Evolutionary conservation across 2,113 vertebrate species (phyloP).

Genomic region (Gallinago jamesoni): DNA sequence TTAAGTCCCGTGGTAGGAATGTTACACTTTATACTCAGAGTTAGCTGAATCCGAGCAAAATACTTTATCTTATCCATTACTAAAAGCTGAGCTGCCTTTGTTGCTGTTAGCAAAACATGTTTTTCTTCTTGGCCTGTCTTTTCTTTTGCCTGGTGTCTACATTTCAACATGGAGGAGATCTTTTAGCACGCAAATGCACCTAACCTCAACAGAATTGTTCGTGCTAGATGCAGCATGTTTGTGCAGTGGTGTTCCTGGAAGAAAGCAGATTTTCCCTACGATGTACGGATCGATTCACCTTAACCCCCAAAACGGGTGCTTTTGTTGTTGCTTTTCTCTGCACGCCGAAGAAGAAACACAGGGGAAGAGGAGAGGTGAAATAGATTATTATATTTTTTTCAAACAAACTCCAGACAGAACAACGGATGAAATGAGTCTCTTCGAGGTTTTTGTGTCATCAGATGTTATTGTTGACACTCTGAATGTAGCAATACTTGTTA

Average conservation of each 20-base stretch:
- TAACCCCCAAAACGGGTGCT: background rate
- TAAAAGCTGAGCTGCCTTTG: background rate
- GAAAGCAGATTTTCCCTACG: background rate
- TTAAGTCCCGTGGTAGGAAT: background rate
- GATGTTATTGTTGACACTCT: constrained; percentile 54
- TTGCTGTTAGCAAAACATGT: background rate
- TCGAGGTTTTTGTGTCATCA: constrained; percentile 32
- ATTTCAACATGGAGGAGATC: background rate
- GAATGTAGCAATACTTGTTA: constrained; percentile 50
- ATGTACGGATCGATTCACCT: background rate
- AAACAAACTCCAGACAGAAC: background rate
- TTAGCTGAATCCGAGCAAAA: background rate
- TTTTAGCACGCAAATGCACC: background rate
- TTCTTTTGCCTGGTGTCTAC: background rate
- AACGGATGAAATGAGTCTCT: background rate
- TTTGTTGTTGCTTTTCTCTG: constrained; percentile 23
- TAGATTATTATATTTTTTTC: background rate
- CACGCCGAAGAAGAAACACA: background rate
- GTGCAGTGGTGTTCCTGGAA: background rate
- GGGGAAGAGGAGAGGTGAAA: background rate
- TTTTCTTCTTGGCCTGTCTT: background rate
- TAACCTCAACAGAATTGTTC: background rate
- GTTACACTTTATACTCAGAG: background rate
- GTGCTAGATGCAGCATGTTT: background rate
- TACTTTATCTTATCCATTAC: background rate